A percentile compares a stretch with the other conserved stretches of the same genome.
These are phyloP conservation scores for Myrmecophaga tridactyla DNA, from an alignment of 2,113 vertebrate species.

Conservation along the genomic window DNA sequence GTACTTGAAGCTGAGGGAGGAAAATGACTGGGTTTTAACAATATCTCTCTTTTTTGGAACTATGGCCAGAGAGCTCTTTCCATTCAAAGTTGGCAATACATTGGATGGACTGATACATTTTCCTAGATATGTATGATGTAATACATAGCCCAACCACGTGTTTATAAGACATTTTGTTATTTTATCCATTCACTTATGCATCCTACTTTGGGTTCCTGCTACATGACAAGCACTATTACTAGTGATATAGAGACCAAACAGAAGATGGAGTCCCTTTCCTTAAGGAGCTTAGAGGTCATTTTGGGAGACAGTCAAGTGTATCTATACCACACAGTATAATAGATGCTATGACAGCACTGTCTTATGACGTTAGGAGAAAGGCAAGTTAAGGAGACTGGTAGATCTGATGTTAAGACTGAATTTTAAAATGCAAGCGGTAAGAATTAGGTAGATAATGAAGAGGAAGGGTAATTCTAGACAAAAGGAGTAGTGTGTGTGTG, in stretches of 20 bases:
- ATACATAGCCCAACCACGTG: neutral
- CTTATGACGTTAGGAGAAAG: neutral
- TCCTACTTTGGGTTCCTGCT: neutral
- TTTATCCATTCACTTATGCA: neutral
- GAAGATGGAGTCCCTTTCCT: neutral
- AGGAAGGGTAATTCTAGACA: neutral
- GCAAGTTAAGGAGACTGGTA: neutral
- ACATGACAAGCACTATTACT: neutral
- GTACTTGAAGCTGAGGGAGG: slow-evolving; percentile 38
- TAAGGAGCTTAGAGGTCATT: neutral
- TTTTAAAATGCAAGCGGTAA: neutral
- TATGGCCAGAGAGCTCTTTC: neutral
- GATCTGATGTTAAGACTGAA: neutral
- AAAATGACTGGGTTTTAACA: neutral
- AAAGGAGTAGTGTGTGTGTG: neutral
- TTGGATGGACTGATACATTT: neutral
- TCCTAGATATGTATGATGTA: neutral
- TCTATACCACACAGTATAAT: neutral
- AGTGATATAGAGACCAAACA: neutral
- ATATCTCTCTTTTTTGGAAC: neutral
- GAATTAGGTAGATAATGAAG: neutral
- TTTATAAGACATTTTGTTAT: neutral
- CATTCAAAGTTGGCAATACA: neutral
- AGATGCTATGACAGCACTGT: neutral
- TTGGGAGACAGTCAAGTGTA: neutral